Percentiles rank a stretch among this genome's conserved stretches.
These are phyloP conservation scores for Drosophila lacertosa DNA, from an alignment of 1,140 invertebrate species.

Conservation along the genomic window DNA sequence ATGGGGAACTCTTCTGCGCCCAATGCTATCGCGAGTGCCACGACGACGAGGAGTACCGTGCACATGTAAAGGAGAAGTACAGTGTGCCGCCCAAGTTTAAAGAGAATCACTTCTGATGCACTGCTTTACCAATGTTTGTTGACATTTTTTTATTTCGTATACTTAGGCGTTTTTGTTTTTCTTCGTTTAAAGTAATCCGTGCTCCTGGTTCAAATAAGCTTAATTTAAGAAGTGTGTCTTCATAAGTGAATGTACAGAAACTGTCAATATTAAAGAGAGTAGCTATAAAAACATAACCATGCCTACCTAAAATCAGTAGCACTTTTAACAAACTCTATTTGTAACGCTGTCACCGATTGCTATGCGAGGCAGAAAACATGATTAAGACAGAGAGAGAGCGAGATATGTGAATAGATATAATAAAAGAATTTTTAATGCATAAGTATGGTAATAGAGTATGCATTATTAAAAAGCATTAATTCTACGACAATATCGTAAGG, in stretches of 20 bases:
- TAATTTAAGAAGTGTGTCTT: background rate
- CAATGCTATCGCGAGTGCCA: constrained; percentile 87
- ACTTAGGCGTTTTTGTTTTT: background rate
- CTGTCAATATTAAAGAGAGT: constrained; percentile 18
- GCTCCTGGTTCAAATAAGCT: constrained; percentile 3
- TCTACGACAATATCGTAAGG: constrained; percentile 15
- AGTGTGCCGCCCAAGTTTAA: constrained; percentile 71
- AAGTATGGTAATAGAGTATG: too few relatives aligned
- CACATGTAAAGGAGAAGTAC: constrained; percentile 68
- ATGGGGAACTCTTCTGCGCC: constrained; percentile 89
- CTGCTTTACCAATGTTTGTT: constrained; percentile 15
- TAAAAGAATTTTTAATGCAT: too few relatives aligned
- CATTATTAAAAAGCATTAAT: background rate
- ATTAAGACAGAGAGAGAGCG: background rate
- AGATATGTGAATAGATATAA: too few relatives aligned
- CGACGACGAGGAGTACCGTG: constrained; percentile 81
- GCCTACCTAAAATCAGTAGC: background rate
- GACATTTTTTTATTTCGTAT: constrained; percentile 14
- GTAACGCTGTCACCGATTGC: too few relatives aligned
- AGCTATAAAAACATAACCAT: background rate
- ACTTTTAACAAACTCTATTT: background rate
- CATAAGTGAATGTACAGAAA: constrained; percentile 18
- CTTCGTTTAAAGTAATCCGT: constrained; percentile 3
- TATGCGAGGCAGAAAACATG: background rate
- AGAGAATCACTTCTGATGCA: constrained; percentile 71